Conservation (phyloP, 92 coral and sea anemone genomes). For the Phenganax stokvisi region DNA sequence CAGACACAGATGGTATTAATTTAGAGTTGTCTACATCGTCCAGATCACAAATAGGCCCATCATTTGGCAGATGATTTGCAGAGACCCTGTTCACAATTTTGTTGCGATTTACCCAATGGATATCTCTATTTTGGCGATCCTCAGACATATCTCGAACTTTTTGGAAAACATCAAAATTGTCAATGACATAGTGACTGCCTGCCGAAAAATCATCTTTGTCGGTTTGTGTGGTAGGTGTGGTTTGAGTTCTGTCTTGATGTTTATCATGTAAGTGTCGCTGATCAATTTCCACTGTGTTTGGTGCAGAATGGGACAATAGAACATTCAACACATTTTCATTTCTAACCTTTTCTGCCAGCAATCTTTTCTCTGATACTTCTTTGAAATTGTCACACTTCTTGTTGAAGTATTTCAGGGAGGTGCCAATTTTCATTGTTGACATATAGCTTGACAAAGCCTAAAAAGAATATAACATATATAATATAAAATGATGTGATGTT, state of each 20-base stretch:
- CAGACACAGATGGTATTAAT: slow-evolving; percentile 21
- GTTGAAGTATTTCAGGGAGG: background rate
- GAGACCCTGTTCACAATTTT: slow-evolving; percentile 22
- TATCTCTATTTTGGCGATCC: slow-evolving; percentile 31
- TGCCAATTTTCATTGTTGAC: slow-evolving; percentile 9
- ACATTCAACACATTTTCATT: too few relatives aligned
- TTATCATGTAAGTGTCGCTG: background rate
- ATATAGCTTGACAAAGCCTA: background rate
- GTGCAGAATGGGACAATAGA: too few relatives aligned
- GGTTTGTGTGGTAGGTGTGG: background rate
- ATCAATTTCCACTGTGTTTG: too few relatives aligned
- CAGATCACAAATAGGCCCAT: slow-evolving; percentile 21
- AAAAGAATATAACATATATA: background rate
- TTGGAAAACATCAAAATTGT: slow-evolving; percentile 26
- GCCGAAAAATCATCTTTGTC: background rate
- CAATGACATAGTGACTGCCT: slow-evolving; percentile 16
- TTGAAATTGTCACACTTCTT: too few relatives aligned
- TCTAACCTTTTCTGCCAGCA: too few relatives aligned
- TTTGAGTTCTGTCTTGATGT: background rate
- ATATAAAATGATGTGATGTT: too few relatives aligned
- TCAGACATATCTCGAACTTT: slow-evolving; percentile 27
- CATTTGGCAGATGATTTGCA: slow-evolving; percentile 25
- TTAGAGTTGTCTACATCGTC: background rate
- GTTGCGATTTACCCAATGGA: slow-evolving; percentile 35
- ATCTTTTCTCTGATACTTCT: too few relatives aligned